Base-by-base conservation (phyloP, 2,797 vertebrate species). In the Diglossa cyanea region DNA sequence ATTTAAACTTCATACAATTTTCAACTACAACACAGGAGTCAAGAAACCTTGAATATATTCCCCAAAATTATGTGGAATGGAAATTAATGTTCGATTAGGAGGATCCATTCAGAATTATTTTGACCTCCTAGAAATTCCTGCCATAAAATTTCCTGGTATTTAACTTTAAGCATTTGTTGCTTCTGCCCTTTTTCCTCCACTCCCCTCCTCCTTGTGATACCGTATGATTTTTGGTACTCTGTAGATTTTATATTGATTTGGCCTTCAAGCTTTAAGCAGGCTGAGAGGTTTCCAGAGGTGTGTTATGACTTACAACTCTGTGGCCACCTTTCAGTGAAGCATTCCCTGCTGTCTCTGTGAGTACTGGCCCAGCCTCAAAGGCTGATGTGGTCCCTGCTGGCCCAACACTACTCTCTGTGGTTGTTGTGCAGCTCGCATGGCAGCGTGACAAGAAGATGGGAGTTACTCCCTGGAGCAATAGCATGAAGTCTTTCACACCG, bases 381-480 rank as follows among this genome's bases (percentile, higher is more conserved):
- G 31, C 11, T 76, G 1, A 8, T 0, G 1, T 63, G 30, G 5
- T 70, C 9, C 26, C 30, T 35, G 21, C 8, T 55, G 67, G 6
- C 26, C 26, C 25, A 13, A 13, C 50, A 12, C 17, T 30, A 0
- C 8, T 55, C 30, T 44, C 18, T 28, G 37, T 19, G 13, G 33
- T 7, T 63, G 21, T n/a, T 83, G 10, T 85, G 30, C n/a, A 47
- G n/a, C 60, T 76, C 30, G 7, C 30, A 2, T 13, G 26, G 28
- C 6, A 3, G 35, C 0, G 0, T 26, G 39, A 35, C 17, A 54
- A 25, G 55, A 66, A 18, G 57, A 35, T 25, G 23, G 25, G 37
- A 57, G 12, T 35, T 75, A 21, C 8, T 82, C 20, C 9, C 28
- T 55, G 48, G 28, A 85, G 40, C 24, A 31, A 1, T 18, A 25